These are phyloP conservation scores for Aurelia sp. DNA, from an alignment of 30 jellyfish, hydroid and myxozoan species.

Conservation along the genomic window DNA sequence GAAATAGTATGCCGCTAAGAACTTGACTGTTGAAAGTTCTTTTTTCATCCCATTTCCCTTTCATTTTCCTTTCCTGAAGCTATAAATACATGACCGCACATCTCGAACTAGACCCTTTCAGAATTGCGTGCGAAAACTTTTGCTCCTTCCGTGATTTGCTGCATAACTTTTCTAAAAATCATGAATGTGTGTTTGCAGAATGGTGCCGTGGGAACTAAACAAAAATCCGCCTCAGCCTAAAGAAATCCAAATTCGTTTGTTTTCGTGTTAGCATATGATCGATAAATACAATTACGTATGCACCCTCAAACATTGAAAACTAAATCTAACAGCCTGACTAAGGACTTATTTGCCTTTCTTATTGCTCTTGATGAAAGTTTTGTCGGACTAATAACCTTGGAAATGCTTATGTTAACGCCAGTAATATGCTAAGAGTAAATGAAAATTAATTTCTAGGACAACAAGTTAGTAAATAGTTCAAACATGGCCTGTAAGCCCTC, in stretches of 20 bases:
- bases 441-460: slow-evolving; percentile 50
- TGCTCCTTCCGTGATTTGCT: too few relatives aligned
- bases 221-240: slow-evolving; percentile 24
- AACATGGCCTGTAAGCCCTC: neutral
- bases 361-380: too few relatives aligned
- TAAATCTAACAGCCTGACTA: neutral
- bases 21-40: too few relatives aligned
- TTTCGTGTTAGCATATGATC: slow-evolving; percentile 16
- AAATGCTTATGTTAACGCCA: slow-evolving; percentile 15
- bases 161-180: too few relatives aligned
- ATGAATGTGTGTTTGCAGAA: slow-evolving; percentile 10
- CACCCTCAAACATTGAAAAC: slow-evolving; percentile 11
- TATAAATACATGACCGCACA: too few relatives aligned
- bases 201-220: slow-evolving; percentile 29
- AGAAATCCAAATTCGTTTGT: slow-evolving; percentile 12
- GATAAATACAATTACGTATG: slow-evolving; percentile 17
- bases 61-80: too few relatives aligned
- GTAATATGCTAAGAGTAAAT: slow-evolving; percentile 17
- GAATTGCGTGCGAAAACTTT: too few relatives aligned
- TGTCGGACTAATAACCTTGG: too few relatives aligned
- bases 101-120: too few relatives aligned
- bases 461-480: slow-evolving; percentile 29
- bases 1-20: too few relatives aligned
- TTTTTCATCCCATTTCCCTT: too few relatives aligned
- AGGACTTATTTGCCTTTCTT: neutral